Conservation (phyloP, 2,797 vertebrate species). For the Cryptoblepharus egeriae region DNA sequence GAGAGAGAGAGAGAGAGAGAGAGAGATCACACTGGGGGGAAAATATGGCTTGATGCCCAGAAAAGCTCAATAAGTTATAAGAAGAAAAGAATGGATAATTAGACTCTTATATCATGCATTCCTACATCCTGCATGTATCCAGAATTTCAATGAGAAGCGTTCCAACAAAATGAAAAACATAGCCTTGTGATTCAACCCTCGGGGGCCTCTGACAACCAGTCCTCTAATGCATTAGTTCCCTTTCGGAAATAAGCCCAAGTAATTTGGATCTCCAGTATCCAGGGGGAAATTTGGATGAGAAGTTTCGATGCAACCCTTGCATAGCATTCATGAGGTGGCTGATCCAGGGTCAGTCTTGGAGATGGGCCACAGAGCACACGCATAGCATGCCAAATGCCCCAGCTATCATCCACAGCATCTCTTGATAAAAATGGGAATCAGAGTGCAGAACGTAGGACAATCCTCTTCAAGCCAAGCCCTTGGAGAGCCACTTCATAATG, state of each 20-base stretch:
- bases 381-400: background rate
- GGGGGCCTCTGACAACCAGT: background rate
- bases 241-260: background rate
- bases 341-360: background rate
- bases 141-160: slow-evolving; percentile 49
- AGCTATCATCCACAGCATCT: too few relatives aligned
- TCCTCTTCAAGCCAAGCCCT: too few relatives aligned
- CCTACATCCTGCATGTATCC: slow-evolving; percentile 40
- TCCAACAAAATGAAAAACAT: background rate
- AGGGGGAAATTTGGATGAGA: background rate
- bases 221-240: background rate
- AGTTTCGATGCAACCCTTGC: too few relatives aligned
- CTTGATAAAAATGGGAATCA: too few relatives aligned
- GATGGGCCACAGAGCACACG: too few relatives aligned
- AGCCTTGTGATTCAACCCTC: background rate
- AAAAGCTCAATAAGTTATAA: slow-evolving; percentile 70
- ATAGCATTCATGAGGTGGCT: too few relatives aligned
- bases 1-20: background rate
- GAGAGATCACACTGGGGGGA: slow-evolving; percentile 33
- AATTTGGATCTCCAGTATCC: background rate
- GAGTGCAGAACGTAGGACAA: too few relatives aligned
- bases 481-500: too few relatives aligned
- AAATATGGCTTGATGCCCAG: slow-evolving; percentile 63
- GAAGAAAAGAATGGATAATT: slow-evolving; percentile 69
- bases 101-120: slow-evolving; percentile 57